Percentiles rank a stretch among this genome's conserved stretches.
These are phyloP conservation scores for Eilema caniola DNA, from an alignment of 2,888 invertebrate genomes.

Conservation along the genomic window DNA sequence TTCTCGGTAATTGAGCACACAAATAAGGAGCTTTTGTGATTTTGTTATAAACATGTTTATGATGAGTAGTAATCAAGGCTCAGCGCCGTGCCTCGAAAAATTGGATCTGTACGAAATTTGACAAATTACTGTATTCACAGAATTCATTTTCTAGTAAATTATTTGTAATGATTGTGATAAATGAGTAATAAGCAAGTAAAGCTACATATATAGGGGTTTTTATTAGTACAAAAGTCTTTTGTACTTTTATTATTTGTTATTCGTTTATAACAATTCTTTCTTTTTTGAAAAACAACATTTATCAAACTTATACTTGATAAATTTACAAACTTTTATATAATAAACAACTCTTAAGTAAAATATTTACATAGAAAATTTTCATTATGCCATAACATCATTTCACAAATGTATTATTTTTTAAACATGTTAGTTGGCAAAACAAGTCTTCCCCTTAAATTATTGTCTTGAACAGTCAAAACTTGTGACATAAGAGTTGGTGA, in stretches of 20 bases:
- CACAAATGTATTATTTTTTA: too few relatives aligned
- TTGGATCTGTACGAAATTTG: slow-evolving; percentile 3
- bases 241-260: neutral
- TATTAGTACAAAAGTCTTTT: neutral
- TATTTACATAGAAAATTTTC: too few relatives aligned
- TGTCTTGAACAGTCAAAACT: too few relatives aligned
- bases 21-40: slow-evolving; percentile 49
- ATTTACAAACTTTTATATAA: too few relatives aligned
- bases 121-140: neutral
- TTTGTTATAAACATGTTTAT: slow-evolving; percentile 53
- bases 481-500: too few relatives aligned
- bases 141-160: neutral
- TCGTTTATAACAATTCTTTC: too few relatives aligned
- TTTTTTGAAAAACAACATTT: too few relatives aligned
- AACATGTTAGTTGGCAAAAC: too few relatives aligned
- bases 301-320: too few relatives aligned
- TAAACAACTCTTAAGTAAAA: too few relatives aligned
- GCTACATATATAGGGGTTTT: neutral
- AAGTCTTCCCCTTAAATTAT: too few relatives aligned
- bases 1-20: slow-evolving; percentile 52
- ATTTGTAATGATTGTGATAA: neutral
- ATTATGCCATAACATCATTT: too few relatives aligned
- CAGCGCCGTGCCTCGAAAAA: slow-evolving; percentile 15
- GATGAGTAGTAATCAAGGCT: slow-evolving; percentile 36
- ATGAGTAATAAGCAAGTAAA: neutral